Base-by-base conservation (phyloP, 2,888 invertebrate genomes). In the Cotesia congregata region DNA sequence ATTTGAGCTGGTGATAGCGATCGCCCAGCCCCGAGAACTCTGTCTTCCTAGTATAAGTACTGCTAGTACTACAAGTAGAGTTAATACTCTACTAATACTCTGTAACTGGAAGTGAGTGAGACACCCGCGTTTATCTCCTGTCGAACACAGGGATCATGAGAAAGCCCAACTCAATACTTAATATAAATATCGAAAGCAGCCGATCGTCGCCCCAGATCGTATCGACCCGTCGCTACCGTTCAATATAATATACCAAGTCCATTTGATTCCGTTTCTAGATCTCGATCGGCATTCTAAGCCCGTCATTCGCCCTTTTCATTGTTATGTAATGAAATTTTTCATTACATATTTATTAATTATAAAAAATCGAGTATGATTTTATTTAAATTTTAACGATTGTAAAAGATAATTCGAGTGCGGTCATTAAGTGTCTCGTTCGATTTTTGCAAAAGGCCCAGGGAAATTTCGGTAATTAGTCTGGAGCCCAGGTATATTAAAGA, bases 151-250 rank as follows among this genome's bases (percentile, higher is more conserved):
- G 70, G 77, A 80, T 78, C 76, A 80, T 79, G 79, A 80, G 82
- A 80, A 80, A 78, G 79, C 78, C 76, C 72, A 30, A 30, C 30
- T 30, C 30, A 30, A 30, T 30, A 30, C 30, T 69, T 67, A 73
- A 73, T 40, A 62, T 38, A 75, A 77, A 78, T 79, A 50, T 50
- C 77, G 82, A 80, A 79, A 80, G 81, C 80, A 73, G 76, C 69
- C 78, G 84, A 84, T 82, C 81, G 81, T 83, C 82, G 79, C 74
- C 76, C 79, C 77, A 78, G 86, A 83, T 82, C 75, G 79, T 81
- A 83, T 83, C 82, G 79, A 80, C 80, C 81, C 80, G 79, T 80
- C 77, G 81, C 85, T 81, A 84, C 80, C 80, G 80, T 80, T 76
- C 65, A 60, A 80, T 80, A 74, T 60, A 67, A 59, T 30, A 39